Evolutionary conservation across 2,888 invertebrate species (phyloP).

Genomic region (Diarsia mendica): DNA sequence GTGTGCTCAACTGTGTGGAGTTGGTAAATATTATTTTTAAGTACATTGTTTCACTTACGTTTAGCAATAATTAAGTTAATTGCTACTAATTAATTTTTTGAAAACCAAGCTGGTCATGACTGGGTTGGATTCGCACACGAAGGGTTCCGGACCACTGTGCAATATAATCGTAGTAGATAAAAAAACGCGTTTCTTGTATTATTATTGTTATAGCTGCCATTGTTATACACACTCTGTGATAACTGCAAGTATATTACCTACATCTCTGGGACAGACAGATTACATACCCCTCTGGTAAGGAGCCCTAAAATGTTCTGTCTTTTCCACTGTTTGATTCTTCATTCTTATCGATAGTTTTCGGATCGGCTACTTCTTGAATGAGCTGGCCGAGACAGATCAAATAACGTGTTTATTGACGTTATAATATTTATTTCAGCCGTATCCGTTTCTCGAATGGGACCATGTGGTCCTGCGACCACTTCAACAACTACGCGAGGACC

Average conservation of each 20-base stretch:
- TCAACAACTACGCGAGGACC: slow-evolving; percentile 23
- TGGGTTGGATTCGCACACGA: neutral
- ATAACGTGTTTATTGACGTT: neutral
- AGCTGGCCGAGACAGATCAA: neutral
- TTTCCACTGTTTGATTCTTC: neutral
- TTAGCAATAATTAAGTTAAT: neutral
- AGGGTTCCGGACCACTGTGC: neutral
- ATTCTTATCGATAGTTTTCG: neutral
- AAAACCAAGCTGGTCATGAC: neutral
- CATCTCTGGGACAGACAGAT: neutral
- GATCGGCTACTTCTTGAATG: neutral
- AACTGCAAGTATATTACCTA: neutral
- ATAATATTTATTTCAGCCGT: slow-evolving; percentile 43
- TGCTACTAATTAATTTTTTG: neutral
- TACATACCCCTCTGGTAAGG: neutral
- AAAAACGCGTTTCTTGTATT: neutral
- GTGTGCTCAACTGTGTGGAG: slow-evolving; percentile 82
- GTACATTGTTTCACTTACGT: neutral
- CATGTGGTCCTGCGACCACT: slow-evolving; percentile 27
- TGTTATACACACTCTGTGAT: neutral
- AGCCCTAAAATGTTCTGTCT: neutral
- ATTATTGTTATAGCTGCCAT: neutral
- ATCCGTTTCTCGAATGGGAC: slow-evolving; percentile 10
- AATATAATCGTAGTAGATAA: neutral
- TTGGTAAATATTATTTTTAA: slow-evolving; percentile 69